Percentiles rank a stretch among this genome's conserved stretches.
These are phyloP conservation scores for Drosophila pachea DNA, from an alignment of 1,140 invertebrate species.

Conservation along the genomic window DNA sequence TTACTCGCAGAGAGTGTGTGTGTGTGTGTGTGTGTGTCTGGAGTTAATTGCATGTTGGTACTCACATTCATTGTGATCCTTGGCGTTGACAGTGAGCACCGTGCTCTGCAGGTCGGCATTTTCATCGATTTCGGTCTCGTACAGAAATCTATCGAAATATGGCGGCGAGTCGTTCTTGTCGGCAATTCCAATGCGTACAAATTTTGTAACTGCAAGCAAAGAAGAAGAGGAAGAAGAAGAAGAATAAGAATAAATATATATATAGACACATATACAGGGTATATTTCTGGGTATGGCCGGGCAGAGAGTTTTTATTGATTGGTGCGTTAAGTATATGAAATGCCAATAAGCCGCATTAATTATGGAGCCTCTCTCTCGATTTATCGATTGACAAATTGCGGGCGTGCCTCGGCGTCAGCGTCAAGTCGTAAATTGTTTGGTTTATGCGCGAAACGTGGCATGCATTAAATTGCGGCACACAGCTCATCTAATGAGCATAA, in stretches of 20 bases:
- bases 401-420: constrained; percentile 49
- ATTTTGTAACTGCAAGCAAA: constrained; percentile 80
- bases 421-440: constrained; percentile 58
- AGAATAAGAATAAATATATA: constrained; percentile 25
- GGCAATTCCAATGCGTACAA: constrained; percentile 80
- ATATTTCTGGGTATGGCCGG: not conserved
- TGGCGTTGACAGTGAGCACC: constrained; percentile 84
- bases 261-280: constrained; percentile 2
- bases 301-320: constrained; percentile 10
- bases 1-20: not conserved
- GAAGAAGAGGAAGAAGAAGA: constrained; percentile 27
- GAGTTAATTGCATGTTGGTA: constrained; percentile 29
- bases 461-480: constrained; percentile 49
- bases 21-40: constrained; percentile 9
- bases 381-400: constrained; percentile 77
- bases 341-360: constrained; percentile 75
- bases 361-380: constrained; percentile 51
- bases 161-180: constrained; percentile 86
- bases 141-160: constrained; percentile 85
- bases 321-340: constrained; percentile 59
- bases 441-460: constrained; percentile 71
- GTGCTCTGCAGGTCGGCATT: constrained; percentile 85
- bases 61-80: constrained; percentile 85
- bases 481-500: constrained; percentile 39
- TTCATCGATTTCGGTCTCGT: constrained; percentile 85